Evolutionary conservation across 2,888 invertebrate species (phyloP).

Genomic region (Pammene fasciana): DNA sequence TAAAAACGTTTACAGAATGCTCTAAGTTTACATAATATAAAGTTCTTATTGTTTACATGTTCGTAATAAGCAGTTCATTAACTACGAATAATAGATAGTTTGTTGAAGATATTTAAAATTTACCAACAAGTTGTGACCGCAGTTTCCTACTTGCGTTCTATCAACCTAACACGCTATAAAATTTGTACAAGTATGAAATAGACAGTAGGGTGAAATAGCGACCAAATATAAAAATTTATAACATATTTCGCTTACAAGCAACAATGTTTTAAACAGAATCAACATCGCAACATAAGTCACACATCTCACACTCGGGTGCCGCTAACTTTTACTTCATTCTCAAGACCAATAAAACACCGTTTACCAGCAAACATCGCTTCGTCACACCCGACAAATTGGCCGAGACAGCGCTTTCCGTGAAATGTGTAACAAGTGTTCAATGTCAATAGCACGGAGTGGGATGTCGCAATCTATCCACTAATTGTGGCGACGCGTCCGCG

Average conservation of each 20-base stretch:
- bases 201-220: no score
- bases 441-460: conserved; percentile 71
- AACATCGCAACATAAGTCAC: not conserved
- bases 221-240: not conserved
- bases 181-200: no score
- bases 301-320: conserved; percentile 1
- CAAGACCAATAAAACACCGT: conserved; percentile 21
- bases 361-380: conserved; percentile 27
- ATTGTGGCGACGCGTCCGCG: conserved; percentile 70
- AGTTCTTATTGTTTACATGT: no score
- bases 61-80: no score
- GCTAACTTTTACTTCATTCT: conserved; percentile 14
- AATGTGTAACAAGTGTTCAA: conserved; percentile 78
- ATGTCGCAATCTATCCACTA: conserved; percentile 70
- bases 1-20: no score
- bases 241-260: not conserved
- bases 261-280: not conserved
- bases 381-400: conserved; percentile 43
- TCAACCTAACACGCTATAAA: no score
- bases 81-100: no score
- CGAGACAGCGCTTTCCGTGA: conserved; percentile 65
- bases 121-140: no score
- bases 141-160: no score
- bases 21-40: no score
- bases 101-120: no score